Conservation (phyloP, 2,888 invertebrate genomes). For the Acrocyrtus sp. region DNA sequence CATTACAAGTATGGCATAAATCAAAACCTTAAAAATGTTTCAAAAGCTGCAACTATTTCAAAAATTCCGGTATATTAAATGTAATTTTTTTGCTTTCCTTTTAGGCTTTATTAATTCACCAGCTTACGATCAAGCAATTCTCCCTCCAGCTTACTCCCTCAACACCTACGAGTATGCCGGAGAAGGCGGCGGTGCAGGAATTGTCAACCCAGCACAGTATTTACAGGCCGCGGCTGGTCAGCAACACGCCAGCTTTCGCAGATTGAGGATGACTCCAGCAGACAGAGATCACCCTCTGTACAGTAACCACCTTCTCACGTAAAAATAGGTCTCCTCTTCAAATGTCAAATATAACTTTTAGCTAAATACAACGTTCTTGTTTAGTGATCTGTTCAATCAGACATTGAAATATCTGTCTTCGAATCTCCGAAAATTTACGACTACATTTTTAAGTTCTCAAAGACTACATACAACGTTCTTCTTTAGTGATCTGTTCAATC, state of each 20-base stretch:
- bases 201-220: constrained; percentile 59
- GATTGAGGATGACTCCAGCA: constrained; percentile 61
- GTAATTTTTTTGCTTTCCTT: not conserved
- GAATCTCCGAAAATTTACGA: too few relatives aligned
- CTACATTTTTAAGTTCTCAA: too few relatives aligned
- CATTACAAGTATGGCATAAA: constrained; percentile 59
- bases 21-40: too few relatives aligned
- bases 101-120: constrained; percentile 63
- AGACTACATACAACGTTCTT: too few relatives aligned
- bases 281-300: constrained; percentile 64
- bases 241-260: constrained; percentile 62
- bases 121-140: constrained; percentile 62
- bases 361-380: too few relatives aligned
- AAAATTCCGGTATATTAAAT: not conserved
- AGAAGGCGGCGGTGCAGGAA: constrained; percentile 13
- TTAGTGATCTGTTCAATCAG: too few relatives aligned
- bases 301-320: constrained; percentile 63
- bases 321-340: constrained; percentile 18
- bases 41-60: not conserved
- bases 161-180: constrained; percentile 61
- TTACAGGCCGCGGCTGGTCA: constrained; percentile 55
- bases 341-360: not conserved
- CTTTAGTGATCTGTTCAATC: too few relatives aligned
- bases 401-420: too few relatives aligned
- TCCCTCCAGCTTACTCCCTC: constrained; percentile 59